These are phyloP conservation scores for Phrynocephalus vlangalii DNA, from an alignment of 2,797 vertebrate genomes.

Conservation along the genomic window DNA sequence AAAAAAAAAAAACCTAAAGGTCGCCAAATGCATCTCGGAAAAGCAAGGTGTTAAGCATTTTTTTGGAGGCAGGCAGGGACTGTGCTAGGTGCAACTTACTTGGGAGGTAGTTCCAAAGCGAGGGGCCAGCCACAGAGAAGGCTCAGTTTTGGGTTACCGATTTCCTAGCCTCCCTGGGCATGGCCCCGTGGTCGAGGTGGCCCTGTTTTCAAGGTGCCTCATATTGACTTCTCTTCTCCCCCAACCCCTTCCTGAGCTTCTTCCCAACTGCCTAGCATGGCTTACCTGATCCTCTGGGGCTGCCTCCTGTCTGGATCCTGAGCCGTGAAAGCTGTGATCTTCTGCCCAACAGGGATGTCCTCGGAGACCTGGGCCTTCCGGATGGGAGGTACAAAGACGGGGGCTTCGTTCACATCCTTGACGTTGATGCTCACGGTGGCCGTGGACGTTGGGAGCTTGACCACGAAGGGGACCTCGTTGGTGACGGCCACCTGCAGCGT, in stretches of 20 bases:
- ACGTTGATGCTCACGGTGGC: constrained; percentile 85
- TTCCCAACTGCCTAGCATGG: accelerated
- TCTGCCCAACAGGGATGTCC: constrained; percentile 52
- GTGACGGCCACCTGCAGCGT: constrained; percentile 81
- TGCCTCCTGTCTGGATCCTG: constrained; percentile 86
- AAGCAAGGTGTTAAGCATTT: too few species aligned
- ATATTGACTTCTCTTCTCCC: background rate
- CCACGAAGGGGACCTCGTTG: constrained; percentile 82
- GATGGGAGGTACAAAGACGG: constrained; percentile 77
- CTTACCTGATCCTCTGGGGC: constrained; percentile 87
- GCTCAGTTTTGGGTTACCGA: too few species aligned
- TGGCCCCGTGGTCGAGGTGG: too few species aligned
- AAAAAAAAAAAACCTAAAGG: too few species aligned
- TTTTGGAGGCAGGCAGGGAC: too few species aligned
- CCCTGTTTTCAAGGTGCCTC: too few species aligned
- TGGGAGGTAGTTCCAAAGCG: too few species aligned
- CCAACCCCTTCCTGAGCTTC: background rate
- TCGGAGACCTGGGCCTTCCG: constrained; percentile 75
- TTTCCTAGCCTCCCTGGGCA: too few species aligned
- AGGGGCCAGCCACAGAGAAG: too few species aligned
- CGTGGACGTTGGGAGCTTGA: constrained; percentile 77
- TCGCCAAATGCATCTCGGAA: too few species aligned
- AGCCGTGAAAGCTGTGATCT: constrained; percentile 78
- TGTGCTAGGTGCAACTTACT: too few species aligned
- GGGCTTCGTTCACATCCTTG: constrained; percentile 88